These are phyloP conservation scores for Selene dorsalis DNA, from an alignment of 2,797 vertebrate species.

Conservation along the genomic window DNA sequence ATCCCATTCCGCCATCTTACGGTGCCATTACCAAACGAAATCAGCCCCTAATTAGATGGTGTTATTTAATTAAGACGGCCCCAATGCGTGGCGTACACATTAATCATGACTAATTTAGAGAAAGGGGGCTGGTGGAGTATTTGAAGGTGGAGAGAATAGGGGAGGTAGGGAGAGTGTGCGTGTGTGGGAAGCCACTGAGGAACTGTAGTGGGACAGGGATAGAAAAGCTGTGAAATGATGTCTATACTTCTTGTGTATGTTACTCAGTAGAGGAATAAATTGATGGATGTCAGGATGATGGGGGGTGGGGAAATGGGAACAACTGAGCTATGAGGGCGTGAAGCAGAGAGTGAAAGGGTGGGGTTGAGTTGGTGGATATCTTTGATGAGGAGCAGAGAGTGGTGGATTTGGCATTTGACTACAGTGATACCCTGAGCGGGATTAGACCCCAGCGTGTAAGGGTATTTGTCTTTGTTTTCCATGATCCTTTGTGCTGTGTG, in stretches of 20 bases:
- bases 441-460: conserved; percentile 71
- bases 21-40: conserved; percentile 85
- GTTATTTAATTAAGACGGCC: conserved; percentile 92
- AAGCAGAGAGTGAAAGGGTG: neutral
- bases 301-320: neutral
- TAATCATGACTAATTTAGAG: conserved; percentile 88
- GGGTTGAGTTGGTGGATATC: conserved; percentile 35
- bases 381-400: conserved; percentile 45
- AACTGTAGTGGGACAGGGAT: conserved; percentile 76
- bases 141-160: conserved; percentile 37
- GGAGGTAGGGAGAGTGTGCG: conserved; percentile 14
- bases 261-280: conserved; percentile 9
- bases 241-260: conserved; percentile 30
- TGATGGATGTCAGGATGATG: conserved; percentile 29
- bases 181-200: conserved; percentile 12
- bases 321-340: conserved; percentile 1
- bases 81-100: conserved; percentile 84
- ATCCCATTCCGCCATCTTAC: conserved; percentile 76
- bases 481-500: conserved; percentile 69
- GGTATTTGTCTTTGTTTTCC: conserved; percentile 72
- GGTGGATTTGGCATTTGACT: conserved; percentile 67
- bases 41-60: conserved; percentile 88
- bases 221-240: conserved; percentile 70
- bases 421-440: conserved; percentile 63
- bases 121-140: conserved; percentile 49